phyloP scores from a whole-genome alignment of 2,113 vertebrate genomes.

The Hippocampus abdominalis region DNA sequence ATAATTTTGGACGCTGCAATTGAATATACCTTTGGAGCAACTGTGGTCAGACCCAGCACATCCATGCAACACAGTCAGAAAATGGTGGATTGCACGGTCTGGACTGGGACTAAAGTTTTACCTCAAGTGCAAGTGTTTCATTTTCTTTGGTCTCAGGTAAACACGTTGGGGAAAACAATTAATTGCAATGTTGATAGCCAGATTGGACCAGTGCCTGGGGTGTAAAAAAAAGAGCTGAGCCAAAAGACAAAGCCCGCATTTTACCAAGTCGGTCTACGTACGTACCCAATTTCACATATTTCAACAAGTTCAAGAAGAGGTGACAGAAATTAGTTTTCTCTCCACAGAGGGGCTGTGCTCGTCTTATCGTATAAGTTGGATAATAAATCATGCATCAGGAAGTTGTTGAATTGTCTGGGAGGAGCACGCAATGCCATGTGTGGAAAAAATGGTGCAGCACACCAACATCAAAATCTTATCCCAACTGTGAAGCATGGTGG shows the following conservation, averaged over 20 bases:
- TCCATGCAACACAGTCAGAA: neutral
- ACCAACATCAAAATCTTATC: too few species aligned
- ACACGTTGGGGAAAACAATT: neutral
- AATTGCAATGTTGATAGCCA: neutral
- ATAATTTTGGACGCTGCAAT: neutral
- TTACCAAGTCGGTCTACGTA: neutral
- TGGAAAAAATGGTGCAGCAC: too few species aligned
- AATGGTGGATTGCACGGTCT: neutral
- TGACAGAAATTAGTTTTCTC: neutral
- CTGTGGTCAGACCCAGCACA: neutral
- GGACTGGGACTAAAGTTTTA: neutral
- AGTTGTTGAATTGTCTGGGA: too few species aligned
- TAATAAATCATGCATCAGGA: too few species aligned
- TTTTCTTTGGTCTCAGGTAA: neutral
- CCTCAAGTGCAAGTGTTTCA: neutral
- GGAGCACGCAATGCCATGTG: too few species aligned
- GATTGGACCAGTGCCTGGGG: neutral
- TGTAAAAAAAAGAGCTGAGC: too few species aligned
- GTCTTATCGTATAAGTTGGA: neutral
- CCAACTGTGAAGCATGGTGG: too few species aligned
- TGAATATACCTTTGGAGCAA: neutral
- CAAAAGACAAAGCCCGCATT: neutral
- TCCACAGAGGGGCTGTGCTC: neutral
- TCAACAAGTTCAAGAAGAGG: neutral
- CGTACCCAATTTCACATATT: neutral